phyloP scores from a whole-genome alignment of 2,113 vertebrate genomes.

The Sterrhoptilus dennistouni region DNA sequence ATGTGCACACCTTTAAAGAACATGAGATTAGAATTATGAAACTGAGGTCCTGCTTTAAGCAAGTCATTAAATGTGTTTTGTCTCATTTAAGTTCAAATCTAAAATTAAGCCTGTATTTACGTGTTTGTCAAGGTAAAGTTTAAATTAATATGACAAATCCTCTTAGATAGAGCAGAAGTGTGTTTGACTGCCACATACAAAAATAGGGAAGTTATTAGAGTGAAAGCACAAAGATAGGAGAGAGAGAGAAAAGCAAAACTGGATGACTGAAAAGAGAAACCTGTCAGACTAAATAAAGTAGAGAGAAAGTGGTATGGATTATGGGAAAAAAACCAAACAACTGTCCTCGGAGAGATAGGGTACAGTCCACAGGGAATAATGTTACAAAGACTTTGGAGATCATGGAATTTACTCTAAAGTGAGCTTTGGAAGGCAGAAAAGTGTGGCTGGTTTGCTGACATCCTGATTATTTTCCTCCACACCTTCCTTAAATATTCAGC shows the following conservation, averaged over 20 bases:
- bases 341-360: not conserved
- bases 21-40: not conserved
- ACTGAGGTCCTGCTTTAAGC: not conserved
- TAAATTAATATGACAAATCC: not conserved
- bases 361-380: not conserved
- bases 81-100: not conserved
- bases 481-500: not conserved
- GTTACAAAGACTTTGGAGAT: not conserved
- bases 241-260: not conserved
- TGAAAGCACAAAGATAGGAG: not conserved
- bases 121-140: not conserved
- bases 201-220: not conserved
- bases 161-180: not conserved
- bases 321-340: too few species aligned
- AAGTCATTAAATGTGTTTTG: not conserved
- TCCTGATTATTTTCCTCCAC: not conserved
- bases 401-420: not conserved
- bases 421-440: not conserved
- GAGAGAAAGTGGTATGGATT: not conserved
- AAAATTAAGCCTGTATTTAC: not conserved
- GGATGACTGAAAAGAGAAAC: not conserved
- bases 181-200: not conserved
- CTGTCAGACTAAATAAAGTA: not conserved
- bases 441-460: not conserved
- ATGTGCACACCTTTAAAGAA: not conserved